Conservation (phyloP, 2,888 invertebrate genomes). For the Acrocera orbiculus region DNA sequence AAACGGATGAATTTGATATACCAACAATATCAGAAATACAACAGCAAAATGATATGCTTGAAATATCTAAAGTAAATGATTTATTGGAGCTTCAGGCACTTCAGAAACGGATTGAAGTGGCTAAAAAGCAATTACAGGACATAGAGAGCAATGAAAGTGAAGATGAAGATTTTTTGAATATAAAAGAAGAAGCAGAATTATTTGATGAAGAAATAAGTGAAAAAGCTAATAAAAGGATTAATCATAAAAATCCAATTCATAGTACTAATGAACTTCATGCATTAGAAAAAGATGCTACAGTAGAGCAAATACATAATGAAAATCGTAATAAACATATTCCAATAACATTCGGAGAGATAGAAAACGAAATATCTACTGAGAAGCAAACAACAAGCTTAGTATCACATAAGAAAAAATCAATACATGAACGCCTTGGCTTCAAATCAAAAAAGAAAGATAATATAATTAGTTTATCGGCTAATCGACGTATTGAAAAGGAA, state of each 20-base stretch:
- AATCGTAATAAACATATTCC: slow-evolving; percentile 4
- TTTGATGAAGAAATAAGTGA: slow-evolving; percentile 16
- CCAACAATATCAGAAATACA: slow-evolving; percentile 32
- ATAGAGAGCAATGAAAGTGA: slow-evolving; percentile 34
- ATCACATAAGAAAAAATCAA: slow-evolving; percentile 22
- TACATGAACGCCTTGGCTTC: slow-evolving; percentile 34
- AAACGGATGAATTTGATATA: slow-evolving; percentile 32
- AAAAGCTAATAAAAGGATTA: slow-evolving; percentile 16
- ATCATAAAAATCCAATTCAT: slow-evolving; percentile 24
- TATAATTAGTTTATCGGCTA: slow-evolving; percentile 18
- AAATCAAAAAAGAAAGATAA: slow-evolving; percentile 14
- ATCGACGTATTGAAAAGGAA: slow-evolving; percentile 26
- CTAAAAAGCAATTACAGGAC: slow-evolving; percentile 35
- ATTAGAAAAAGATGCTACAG: slow-evolving; percentile 15
- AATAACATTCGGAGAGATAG: slow-evolving; percentile 5
- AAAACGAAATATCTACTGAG: neutral
- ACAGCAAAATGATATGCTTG: slow-evolving; percentile 7
- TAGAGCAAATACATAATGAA: slow-evolving; percentile 1
- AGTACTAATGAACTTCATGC: too few relatives aligned
- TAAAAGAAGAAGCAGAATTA: slow-evolving; percentile 43
- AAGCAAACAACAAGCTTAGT: too few relatives aligned
- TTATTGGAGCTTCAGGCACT: slow-evolving; percentile 37
- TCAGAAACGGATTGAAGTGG: slow-evolving; percentile 43
- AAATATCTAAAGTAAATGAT: slow-evolving; percentile 23
- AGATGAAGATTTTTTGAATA: slow-evolving; percentile 46